Conservation (phyloP, 1,140 invertebrate species). For the Lepidotrigona ventralis region DNA sequence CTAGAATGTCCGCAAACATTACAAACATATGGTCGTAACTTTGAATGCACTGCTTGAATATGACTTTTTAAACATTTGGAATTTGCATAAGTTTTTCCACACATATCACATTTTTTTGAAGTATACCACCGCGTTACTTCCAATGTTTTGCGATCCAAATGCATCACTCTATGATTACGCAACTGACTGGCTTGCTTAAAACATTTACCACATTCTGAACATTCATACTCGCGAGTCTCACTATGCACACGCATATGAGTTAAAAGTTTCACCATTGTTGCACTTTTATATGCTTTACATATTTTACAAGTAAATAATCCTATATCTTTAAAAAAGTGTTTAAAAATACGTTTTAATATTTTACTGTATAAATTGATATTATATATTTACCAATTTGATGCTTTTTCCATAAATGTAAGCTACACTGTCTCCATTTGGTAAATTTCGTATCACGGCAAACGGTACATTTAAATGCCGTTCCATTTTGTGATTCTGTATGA, state of each 20-base stretch:
- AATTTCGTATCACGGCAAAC: slow-evolving; percentile 79
- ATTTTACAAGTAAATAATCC: slow-evolving; percentile 84
- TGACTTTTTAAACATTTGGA: slow-evolving; percentile 89
- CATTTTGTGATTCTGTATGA: slow-evolving; percentile 75
- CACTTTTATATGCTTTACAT: slow-evolving; percentile 82
- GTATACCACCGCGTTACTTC: slow-evolving; percentile 81
- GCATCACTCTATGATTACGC: slow-evolving; percentile 82
- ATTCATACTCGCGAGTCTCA: slow-evolving; percentile 82
- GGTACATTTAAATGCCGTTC: slow-evolving; percentile 79
- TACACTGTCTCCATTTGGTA: slow-evolving; percentile 83
- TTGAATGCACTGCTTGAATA: slow-evolving; percentile 88
- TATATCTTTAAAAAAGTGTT: slow-evolving; percentile 77
- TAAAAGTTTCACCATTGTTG: slow-evolving; percentile 79
- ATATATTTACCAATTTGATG: slow-evolving; percentile 80
- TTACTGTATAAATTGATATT: not conserved
- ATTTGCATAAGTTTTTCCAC: slow-evolving; percentile 86
- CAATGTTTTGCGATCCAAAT: slow-evolving; percentile 78
- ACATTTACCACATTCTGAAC: slow-evolving; percentile 82
- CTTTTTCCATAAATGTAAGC: slow-evolving; percentile 85
- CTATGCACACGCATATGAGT: slow-evolving; percentile 84
- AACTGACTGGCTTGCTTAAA: slow-evolving; percentile 85
- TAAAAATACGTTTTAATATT: not conserved
- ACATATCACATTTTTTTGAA: slow-evolving; percentile 86
- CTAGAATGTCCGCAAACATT: slow-evolving; percentile 88
- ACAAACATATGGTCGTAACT: slow-evolving; percentile 88